Base-by-base conservation (phyloP, 2,113 vertebrate species). In the Asarcornis scutulata region DNA sequence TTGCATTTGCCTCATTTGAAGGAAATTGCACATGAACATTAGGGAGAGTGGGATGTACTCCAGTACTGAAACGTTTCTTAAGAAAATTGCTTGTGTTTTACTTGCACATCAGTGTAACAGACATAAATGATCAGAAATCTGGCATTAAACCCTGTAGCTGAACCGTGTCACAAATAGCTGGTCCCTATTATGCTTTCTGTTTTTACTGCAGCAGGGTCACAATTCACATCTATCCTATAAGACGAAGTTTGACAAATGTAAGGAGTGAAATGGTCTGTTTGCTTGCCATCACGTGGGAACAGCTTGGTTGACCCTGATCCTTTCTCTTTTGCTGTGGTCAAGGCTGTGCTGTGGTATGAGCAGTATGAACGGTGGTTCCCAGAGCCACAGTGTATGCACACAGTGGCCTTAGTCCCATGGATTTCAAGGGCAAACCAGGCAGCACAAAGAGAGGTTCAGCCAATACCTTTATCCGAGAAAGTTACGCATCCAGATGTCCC, bases 231-330 rank as follows among this genome's bases (percentile, higher is more conserved):
- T 59, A 27, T 69, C 60, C 81, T 17, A 6, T 78, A 59, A 42
- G 42, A 26, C 2, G 0, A 23, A 26, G 32, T 29, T 31, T 82
- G 86, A 25, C 75, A 89, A 22, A 78, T 73, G 84, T 18, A 83
- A 95, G 74, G 81, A 91, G 93, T 91, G 92, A 93, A 93, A 64
- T 60, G 42, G 32, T 40, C 27, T 90, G 62, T 92, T 92, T 89
- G 34, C 83, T 92, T 55, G 74, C 83, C 90, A 89, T 75, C 23
- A 5, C 91, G 68, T 96, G 96, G 94, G 95, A 95, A 69, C 81
- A 72, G 88, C 84, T 48, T 63, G 69, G 77, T n/a, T 95, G 94
- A 92, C 91, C 94, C 84, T 62, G 91, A 38, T 81, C 85, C 68
- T 92, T 26, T 68, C 83, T 91, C 94, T 27, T 68, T 11, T 40